phyloP scores from a whole-genome alignment of 37 sponge, comb jelly and placozoan genomes.

The Cladorhizidae sp. region DNA sequence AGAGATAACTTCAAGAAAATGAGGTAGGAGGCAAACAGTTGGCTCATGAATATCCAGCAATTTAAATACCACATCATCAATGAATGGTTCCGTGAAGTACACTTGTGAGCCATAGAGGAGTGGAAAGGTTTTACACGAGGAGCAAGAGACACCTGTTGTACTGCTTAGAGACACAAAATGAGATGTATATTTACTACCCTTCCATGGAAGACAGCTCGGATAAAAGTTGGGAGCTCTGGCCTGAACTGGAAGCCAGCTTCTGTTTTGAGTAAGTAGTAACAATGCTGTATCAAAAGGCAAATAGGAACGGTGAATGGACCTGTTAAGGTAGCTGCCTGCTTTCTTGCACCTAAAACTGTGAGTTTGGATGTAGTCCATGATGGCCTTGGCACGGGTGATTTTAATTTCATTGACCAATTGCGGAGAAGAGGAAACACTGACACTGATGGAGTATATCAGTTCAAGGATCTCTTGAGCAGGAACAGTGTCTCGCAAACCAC shows the following conservation, averaged over 20 bases:
- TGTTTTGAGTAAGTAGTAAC: neutral
- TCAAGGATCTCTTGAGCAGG: conserved; percentile 34
- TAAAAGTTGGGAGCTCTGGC: conserved; percentile 22
- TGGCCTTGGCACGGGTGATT: conserved; percentile 37
- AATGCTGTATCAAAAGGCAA: conserved; percentile 16
- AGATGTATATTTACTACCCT: conserved; percentile 17
- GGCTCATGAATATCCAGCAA: neutral
- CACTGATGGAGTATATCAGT: conserved; percentile 25
- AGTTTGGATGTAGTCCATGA: conserved; percentile 7
- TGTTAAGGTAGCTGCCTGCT: neutral
- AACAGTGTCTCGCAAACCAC: conserved; percentile 26
- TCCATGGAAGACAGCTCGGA: conserved; percentile 41
- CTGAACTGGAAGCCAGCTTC: conserved; percentile 47
- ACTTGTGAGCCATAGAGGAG: conserved; percentile 43
- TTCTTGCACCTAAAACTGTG: neutral
- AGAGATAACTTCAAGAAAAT: conserved; percentile 7
- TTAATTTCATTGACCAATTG: neutral
- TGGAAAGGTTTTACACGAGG: neutral
- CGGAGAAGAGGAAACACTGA: neutral
- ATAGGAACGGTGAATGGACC: neutral
- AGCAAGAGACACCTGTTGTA: neutral
- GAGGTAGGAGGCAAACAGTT: neutral
- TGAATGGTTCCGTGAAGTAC: conserved; percentile 4
- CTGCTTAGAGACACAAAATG: conserved; percentile 21
- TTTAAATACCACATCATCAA: neutral